A percentile compares a stretch with the other conserved stretches of the same genome.
phyloP scores from a whole-genome alignment of 30 jellyfish, hydroid and myxozoan genomes.

The Turritopsis rubra region DNA sequence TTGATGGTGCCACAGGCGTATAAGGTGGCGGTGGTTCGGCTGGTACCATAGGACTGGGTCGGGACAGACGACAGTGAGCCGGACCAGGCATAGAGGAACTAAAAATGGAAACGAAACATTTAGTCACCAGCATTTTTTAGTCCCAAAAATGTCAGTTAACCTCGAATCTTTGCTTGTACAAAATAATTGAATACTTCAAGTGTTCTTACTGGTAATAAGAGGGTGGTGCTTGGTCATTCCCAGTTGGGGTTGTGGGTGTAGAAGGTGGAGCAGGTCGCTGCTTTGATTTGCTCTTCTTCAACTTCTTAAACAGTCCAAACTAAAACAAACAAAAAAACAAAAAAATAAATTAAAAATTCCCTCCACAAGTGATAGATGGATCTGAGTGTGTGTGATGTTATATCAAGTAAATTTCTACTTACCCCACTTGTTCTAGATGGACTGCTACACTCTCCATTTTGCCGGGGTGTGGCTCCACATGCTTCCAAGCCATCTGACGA shows the following conservation, averaged over 20 bases:
- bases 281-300: constrained; percentile 29
- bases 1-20: constrained; percentile 33
- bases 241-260: constrained; percentile 25
- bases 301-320: constrained; percentile 32
- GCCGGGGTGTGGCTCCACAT: not conserved
- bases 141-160: too few relatives aligned
- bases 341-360: not conserved
- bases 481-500: not conserved
- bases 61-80: constrained; percentile 43
- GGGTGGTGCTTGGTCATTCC: constrained; percentile 30
- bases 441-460: not conserved
- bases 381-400: too few relatives aligned
- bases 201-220: constrained; percentile 38
- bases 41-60: constrained; percentile 67
- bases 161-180: too few relatives aligned
- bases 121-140: not conserved
- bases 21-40: constrained; percentile 92
- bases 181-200: not conserved
- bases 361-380: too few relatives aligned
- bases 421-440: not conserved
- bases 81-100: constrained; percentile 49
- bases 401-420: too few relatives aligned
- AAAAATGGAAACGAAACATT: not conserved
- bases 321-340: not conserved
- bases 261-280: constrained; percentile 21